Evolutionary conservation across 2,797 vertebrate species (phyloP).

Genomic region (Etheostoma perlongum): DNA sequence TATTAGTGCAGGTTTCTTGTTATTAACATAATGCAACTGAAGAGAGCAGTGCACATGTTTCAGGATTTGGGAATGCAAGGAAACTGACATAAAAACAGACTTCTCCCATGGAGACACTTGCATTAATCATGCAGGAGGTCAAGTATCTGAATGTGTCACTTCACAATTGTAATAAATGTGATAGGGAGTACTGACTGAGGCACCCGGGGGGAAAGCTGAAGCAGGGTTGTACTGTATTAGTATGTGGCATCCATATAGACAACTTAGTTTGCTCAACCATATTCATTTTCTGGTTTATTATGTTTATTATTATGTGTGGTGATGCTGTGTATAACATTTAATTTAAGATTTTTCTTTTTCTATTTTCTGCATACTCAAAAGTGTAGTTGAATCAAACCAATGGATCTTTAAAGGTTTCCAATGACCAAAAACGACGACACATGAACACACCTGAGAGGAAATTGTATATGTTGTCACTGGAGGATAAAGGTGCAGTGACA

Average conservation of each 20-base stretch:
- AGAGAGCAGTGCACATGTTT: slow-evolving; percentile 17
- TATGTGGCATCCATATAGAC: neutral
- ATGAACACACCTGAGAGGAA: neutral
- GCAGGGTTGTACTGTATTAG: neutral
- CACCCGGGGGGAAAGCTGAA: slow-evolving; percentile 5
- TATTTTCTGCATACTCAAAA: slow-evolving; percentile 5
- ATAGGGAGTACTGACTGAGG: slow-evolving; percentile 5
- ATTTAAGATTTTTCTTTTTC: neutral
- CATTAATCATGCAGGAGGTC: slow-evolving; percentile 18
- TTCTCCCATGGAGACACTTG: slow-evolving; percentile 1
- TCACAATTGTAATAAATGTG: slow-evolving; percentile 9
- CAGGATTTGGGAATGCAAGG: neutral
- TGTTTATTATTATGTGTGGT: slow-evolving; percentile 1
- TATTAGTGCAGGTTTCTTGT: slow-evolving; percentile 41
- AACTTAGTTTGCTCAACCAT: neutral
- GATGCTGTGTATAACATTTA: neutral
- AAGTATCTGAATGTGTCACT: slow-evolving; percentile 2
- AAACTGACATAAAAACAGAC: neutral
- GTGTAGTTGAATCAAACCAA: neutral
- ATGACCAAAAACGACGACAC: neutral
- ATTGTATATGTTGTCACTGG: neutral
- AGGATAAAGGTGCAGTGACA: neutral
- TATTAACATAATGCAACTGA: slow-evolving; percentile 30
- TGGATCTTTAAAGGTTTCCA: neutral
- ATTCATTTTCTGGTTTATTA: slow-evolving; percentile 16